Evolutionary conservation across 2,113 vertebrate species (phyloP), one percentile per base, ranked within the genome.

Genomic region (Neolamprologus sp.): DNA sequence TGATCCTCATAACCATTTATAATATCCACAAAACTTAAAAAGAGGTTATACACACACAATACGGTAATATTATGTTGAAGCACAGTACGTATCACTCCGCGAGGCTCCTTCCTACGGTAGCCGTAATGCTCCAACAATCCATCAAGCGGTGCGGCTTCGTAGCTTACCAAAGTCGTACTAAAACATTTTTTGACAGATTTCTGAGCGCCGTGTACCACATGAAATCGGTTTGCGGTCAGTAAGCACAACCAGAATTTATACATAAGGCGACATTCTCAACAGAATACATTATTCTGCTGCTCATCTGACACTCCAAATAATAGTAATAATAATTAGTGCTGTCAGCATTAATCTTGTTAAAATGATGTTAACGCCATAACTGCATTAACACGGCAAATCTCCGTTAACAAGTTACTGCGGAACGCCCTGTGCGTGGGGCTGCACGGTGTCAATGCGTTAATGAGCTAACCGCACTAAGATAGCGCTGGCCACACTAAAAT

Each of bases 131-230:
- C 21, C 6, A 0, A 55, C 53, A 55, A 55, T 55, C 53, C 53
- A 55, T 55, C 53, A 55, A 55, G 11, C 6, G 53, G 53, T 55
- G 53, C 2, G 0, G 21, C 53, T 55, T 0, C 4, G 21, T 13
- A 13, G 21, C 0, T 23, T 55, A 55, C 0, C 11, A 55, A 23
- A 55, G 6, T 55, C 0, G 1, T 55, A 23, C 53, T 23, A 55
- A 55, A 54, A 23, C 53, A 54, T 54, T 23, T 54, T 54, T 23
- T 54, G 53, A 54, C 53, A 23, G n/a, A 54, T 54, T 54, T 3
- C n/a, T 54, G 53, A 12, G n/a, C 6, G 0, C n/a, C 1, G 53
- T 54, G 53, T 54, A 13, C 2, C n/a, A 23, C 10, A 54, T 23
- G 0, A 54, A 23, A 54, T 12, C 10, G 2, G 53, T 55, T 55